A percentile compares a stretch with the other conserved stretches of the same genome.
Conservation (phyloP, 1,140 invertebrate genomes). For the Ruditapes philippinarum region DNA sequence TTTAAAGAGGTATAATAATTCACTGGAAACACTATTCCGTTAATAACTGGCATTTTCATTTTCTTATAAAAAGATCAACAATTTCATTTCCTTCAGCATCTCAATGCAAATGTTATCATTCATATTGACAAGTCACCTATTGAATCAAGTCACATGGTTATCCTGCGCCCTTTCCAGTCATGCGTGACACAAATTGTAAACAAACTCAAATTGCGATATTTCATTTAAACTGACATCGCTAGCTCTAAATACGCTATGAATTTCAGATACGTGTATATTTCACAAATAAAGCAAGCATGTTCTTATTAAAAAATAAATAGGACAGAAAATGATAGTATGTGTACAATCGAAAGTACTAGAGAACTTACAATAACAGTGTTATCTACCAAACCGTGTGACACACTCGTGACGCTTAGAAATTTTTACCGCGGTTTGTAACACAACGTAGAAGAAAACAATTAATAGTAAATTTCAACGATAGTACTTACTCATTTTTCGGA, state of each 20-base stretch:
- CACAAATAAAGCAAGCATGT: no score
- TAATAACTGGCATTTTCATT: slow-evolving; percentile 34
- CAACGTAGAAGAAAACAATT: no score
- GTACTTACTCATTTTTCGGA: slow-evolving; percentile 46
- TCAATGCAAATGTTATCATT: not conserved
- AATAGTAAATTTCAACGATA: not conserved
- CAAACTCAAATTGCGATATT: not conserved
- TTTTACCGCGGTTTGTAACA: not conserved
- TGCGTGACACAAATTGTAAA: not conserved
- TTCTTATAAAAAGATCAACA: no score
- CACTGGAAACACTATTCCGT: not conserved
- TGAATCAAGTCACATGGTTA: not conserved
- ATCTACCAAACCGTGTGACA: not conserved
- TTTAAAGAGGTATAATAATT: not conserved
- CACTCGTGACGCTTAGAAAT: slow-evolving; percentile 39
- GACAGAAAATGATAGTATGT: no score
- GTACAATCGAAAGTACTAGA: not conserved
- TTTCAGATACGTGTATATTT: no score
- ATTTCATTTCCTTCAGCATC: no score
- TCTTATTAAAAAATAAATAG: no score
- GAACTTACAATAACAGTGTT: not conserved
- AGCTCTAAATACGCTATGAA: no score
- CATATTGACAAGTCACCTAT: not conserved
- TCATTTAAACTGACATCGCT: no score
- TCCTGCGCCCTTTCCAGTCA: not conserved